Evolutionary conservation across 2,113 vertebrate genomes (phyloP).

Genomic region (Shinisaurus crocodilurus): DNA sequence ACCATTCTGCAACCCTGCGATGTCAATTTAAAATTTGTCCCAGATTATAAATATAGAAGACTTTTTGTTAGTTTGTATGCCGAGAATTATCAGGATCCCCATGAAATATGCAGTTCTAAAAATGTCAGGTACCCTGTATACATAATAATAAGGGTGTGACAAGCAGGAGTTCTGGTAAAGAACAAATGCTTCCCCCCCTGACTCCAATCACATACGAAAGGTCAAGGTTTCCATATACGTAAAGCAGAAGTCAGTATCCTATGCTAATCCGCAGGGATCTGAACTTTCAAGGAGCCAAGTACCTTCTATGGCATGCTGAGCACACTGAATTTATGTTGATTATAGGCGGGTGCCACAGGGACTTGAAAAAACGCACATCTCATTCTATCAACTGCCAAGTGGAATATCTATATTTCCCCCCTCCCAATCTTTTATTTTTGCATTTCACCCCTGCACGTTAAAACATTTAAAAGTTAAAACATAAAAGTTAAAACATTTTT

Average conservation of each 20-base stretch:
- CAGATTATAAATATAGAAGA: conserved; percentile 64
- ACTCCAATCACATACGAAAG: neutral
- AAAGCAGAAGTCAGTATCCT: conserved; percentile 50
- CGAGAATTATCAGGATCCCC: conserved; percentile 59
- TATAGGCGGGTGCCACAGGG: neutral
- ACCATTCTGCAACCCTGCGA: conserved; percentile 37
- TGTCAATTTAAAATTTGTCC: conserved; percentile 61
- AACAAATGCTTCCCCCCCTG: conserved; percentile 37
- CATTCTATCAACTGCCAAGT: conserved; percentile 22
- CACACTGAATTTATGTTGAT: conserved; percentile 26
- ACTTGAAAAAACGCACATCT: conserved; percentile 11
- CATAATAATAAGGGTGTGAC: conserved; percentile 19
- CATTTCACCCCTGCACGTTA: neutral
- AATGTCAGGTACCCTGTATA: conserved; percentile 37
- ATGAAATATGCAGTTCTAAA: conserved; percentile 35
- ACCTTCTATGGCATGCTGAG: conserved; percentile 5
- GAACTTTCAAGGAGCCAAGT: conserved; percentile 46
- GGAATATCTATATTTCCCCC: neutral
- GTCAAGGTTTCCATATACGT: conserved; percentile 46
- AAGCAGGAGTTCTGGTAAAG: conserved; percentile 29
- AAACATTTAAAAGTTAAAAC: too few species aligned
- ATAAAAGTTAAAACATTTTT: neutral
- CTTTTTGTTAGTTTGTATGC: conserved; percentile 59
- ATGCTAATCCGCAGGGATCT: fast-evolving
- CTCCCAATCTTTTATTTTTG: neutral